Evolutionary conservation across 2,888 invertebrate genomes (phyloP).

Genomic region (Branchipolynoe longqiensis): DNA sequence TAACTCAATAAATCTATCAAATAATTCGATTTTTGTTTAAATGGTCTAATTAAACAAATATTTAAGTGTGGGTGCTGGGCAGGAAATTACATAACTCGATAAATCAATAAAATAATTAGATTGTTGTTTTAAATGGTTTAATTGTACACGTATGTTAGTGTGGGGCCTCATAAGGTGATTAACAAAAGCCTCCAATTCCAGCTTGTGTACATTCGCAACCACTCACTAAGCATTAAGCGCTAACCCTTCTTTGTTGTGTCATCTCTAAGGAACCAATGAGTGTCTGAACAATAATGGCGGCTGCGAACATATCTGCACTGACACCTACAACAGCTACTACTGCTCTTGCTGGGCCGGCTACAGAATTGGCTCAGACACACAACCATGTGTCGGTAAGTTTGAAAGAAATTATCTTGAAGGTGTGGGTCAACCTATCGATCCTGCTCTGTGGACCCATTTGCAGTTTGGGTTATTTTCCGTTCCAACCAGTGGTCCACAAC

Average conservation of each 20-base stretch:
- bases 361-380: constrained; percentile 1
- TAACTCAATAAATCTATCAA: no score
- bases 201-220: background rate
- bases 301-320: constrained; percentile 39
- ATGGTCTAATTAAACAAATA: no score
- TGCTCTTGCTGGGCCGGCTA: constrained; percentile 54
- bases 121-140: no score
- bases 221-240: background rate
- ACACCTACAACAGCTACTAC: constrained; percentile 52
- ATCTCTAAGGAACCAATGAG: constrained; percentile 2
- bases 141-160: no score
- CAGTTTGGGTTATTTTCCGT: no score
- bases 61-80: no score
- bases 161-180: background rate
- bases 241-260: background rate
- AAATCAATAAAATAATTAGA: no score
- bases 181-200: background rate
- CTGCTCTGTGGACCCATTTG: no score
- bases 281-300: constrained; percentile 40
- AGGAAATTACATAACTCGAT: background rate
- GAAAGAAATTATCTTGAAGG: no score
- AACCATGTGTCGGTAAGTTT: constrained; percentile 31
- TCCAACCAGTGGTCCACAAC: no score
- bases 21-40: no score
- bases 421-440: no score